Conservation (phyloP, 2,888 invertebrate species). For the Atrina japonica region DNA sequence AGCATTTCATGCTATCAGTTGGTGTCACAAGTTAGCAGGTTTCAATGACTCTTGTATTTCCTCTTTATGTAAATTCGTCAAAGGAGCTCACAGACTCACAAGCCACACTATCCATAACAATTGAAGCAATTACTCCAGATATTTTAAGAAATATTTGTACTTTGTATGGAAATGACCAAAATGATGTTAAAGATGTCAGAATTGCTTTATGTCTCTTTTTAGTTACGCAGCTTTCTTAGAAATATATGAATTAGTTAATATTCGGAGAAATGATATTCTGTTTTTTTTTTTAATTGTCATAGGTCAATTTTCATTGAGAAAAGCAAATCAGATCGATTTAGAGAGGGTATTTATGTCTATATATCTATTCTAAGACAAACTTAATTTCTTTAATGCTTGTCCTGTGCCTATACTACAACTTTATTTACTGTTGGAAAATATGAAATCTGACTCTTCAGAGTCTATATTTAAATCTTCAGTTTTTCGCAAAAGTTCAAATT, state of each 20-base stretch:
- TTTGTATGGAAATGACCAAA: background rate
- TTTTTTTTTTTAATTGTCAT: background rate
- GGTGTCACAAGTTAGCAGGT: too few species aligned
- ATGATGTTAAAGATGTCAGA: background rate
- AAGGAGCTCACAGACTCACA: constrained; percentile 14
- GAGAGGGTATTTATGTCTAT: background rate
- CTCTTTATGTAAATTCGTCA: too few species aligned
- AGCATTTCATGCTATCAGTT: constrained; percentile 33
- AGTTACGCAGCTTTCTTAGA: constrained; percentile 5
- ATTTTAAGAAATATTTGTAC: too few species aligned
- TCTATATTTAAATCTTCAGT: too few species aligned
- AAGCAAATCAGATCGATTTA: constrained; percentile 10
- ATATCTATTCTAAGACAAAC: background rate
- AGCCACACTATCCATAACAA: background rate
- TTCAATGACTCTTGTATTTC: constrained; percentile 27
- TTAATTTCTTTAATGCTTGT: too few species aligned
- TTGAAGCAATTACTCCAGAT: constrained; percentile 2
- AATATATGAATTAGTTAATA: background rate
- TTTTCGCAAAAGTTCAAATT: too few species aligned
- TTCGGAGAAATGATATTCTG: background rate
- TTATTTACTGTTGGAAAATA: too few species aligned
- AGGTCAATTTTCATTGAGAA: background rate
- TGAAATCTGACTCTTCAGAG: too few species aligned
- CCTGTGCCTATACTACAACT: too few species aligned
- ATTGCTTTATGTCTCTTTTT: constrained; percentile 5